Percentiles rank a stretch among this genome's conserved stretches.
phyloP scores from a whole-genome alignment of 2,888 invertebrate genomes.

The Hemithea aestivaria region DNA sequence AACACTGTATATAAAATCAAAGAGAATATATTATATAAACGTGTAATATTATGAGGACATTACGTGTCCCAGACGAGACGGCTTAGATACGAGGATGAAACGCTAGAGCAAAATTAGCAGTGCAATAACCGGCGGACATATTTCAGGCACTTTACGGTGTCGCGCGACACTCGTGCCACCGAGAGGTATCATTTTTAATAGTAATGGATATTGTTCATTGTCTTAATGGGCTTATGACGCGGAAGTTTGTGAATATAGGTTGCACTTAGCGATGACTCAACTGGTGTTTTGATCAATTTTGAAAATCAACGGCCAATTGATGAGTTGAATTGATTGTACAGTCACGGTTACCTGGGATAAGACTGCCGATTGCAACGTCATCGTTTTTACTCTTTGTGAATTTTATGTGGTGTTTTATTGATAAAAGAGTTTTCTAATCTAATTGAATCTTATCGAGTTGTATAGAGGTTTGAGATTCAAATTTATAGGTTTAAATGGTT shows the following conservation, averaged over 20 bases:
- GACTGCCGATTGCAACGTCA: too few species aligned
- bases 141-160: slow-evolving; percentile 54
- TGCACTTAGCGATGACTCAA: slow-evolving; percentile 30
- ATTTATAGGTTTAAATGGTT: too few species aligned
- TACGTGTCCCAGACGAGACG: slow-evolving; percentile 34
- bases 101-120: slow-evolving; percentile 51
- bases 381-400: too few species aligned
- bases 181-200: slow-evolving; percentile 39
- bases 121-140: slow-evolving; percentile 53
- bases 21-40: background rate
- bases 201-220: slow-evolving; percentile 42
- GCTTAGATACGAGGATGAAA: slow-evolving; percentile 46
- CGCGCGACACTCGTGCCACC: slow-evolving; percentile 32
- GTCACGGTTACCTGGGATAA: too few species aligned
- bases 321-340: background rate
- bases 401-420: too few species aligned
- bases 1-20: too few species aligned
- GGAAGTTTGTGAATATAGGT: slow-evolving; percentile 43
- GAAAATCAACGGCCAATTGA: slow-evolving; percentile 6
- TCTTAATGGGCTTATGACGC: slow-evolving; percentile 42
- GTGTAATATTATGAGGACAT: background rate
- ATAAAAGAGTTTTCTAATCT: too few species aligned
- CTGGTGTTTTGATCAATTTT: slow-evolving; percentile 2
- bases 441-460: too few species aligned
- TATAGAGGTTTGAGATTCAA: too few species aligned